A percentile compares a stretch with the other conserved stretches of the same genome.
phyloP scores from a whole-genome alignment of 2,888 invertebrate species.

The Ectemnius cavifrons region DNA sequence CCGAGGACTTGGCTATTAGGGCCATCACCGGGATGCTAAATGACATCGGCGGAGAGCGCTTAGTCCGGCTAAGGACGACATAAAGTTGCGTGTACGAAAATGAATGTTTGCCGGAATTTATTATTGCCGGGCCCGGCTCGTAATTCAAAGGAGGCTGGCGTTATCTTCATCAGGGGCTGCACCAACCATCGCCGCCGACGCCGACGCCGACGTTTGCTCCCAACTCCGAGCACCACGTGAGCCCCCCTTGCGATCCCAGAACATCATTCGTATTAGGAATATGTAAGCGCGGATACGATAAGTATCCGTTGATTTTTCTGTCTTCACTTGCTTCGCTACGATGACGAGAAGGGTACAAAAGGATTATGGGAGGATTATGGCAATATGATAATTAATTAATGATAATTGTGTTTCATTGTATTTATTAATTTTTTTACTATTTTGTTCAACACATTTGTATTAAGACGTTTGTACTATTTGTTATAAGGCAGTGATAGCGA shows the following conservation, averaged over 20 bases:
- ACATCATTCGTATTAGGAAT: constrained; percentile 63
- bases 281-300: constrained; percentile 32
- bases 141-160: constrained; percentile 77
- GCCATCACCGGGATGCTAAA: constrained; percentile 76
- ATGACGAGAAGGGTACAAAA: too few relatives aligned
- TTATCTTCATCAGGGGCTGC: constrained; percentile 77
- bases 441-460: too few relatives aligned
- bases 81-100: constrained; percentile 78
- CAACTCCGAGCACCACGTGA: constrained; percentile 64
- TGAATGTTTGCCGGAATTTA: constrained; percentile 78
- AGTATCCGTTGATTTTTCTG: background rate
- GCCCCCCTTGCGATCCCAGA: constrained; percentile 55
- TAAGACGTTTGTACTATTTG: too few relatives aligned
- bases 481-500: too few relatives aligned
- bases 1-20: constrained; percentile 71
- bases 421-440: too few relatives aligned
- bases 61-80: constrained; percentile 76
- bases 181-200: constrained; percentile 44
- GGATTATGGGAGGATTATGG: too few relatives aligned
- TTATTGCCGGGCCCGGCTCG: constrained; percentile 75
- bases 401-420: too few relatives aligned
- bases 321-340: background rate
- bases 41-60: constrained; percentile 75
- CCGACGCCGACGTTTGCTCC: too few relatives aligned
- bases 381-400: too few relatives aligned